Evolutionary conservation across 2,113 vertebrate species (phyloP).

Genomic region (Reinhardtius hippoglossoides): DNA sequence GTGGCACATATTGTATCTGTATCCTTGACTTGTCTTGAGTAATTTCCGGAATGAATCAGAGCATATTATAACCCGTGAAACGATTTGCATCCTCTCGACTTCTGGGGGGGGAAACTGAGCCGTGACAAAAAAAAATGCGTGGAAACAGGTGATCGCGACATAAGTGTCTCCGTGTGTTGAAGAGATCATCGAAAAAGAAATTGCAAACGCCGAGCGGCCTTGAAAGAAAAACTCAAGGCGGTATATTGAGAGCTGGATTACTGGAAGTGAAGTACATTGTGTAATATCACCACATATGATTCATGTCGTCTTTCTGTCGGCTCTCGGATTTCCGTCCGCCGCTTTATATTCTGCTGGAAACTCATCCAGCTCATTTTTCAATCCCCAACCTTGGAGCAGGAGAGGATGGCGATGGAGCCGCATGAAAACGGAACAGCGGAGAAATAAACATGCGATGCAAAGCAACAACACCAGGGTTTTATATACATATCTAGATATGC

Average conservation of each 20-base stretch:
- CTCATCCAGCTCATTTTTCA: conserved; percentile 21
- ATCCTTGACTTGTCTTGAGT: no score
- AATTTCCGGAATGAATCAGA: no score
- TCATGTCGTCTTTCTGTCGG: conserved; percentile 32
- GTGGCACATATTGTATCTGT: no score
- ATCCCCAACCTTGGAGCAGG: conserved; percentile 22
- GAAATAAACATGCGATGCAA: neutral
- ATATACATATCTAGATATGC: neutral
- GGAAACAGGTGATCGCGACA: no score
- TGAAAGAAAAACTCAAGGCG: no score
- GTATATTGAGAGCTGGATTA: no score
- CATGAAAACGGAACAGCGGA: neutral
- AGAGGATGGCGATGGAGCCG: neutral
- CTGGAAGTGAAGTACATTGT: conserved; percentile 33
- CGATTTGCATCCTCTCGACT: no score
- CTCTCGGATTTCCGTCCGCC: conserved; percentile 38
- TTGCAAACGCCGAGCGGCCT: neutral
- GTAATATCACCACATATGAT: conserved; percentile 57
- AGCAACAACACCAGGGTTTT: no score
- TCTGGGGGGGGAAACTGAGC: no score
- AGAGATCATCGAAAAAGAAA: neutral
- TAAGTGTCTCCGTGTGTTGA: no score
- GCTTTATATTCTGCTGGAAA: conserved; percentile 49
- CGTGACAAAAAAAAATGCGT: no score
- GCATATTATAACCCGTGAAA: no score